phyloP scores from a whole-genome alignment of 2,113 vertebrate species.

The Diphyllodes magnificus region DNA sequence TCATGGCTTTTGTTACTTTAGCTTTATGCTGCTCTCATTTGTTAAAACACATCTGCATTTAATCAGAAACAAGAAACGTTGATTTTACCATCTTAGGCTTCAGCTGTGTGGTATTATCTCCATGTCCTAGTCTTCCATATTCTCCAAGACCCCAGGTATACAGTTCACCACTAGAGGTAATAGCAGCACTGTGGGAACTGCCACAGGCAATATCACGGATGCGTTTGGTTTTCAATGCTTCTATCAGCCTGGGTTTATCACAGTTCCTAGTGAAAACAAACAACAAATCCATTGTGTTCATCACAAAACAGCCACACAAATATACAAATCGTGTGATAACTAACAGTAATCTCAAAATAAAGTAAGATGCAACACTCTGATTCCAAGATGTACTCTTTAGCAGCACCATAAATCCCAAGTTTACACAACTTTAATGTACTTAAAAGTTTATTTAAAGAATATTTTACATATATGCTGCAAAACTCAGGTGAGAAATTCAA shows the following conservation, averaged over 20 bases:
- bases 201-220: conserved; percentile 97
- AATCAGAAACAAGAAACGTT: not conserved
- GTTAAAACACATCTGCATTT: not conserved
- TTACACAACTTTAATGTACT: not conserved
- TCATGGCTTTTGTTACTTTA: not conserved
- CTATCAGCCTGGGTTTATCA: conserved; percentile 94
- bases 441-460: not conserved
- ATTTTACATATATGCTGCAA: not conserved
- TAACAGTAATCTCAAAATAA: not conserved
- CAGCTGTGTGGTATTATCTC: conserved; percentile 95
- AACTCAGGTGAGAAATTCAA: not conserved
- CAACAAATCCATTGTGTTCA: not conserved
- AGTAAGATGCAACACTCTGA: not conserved
- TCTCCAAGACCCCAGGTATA: conserved; percentile 97
- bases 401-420: not conserved
- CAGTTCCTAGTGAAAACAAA: conserved; percentile 83
- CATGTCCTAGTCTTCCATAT: conserved; percentile 93
- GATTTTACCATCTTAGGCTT: conserved; percentile 91
- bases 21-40: not conserved
- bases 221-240: conserved; percentile 94
- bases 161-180: conserved; percentile 94
- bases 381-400: not conserved
- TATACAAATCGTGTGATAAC: not conserved
- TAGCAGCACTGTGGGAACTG: conserved; percentile 95
- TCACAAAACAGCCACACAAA: not conserved